phyloP scores from a whole-genome alignment of 1,140 invertebrate species.

The Hydropsyche tenuis region DNA sequence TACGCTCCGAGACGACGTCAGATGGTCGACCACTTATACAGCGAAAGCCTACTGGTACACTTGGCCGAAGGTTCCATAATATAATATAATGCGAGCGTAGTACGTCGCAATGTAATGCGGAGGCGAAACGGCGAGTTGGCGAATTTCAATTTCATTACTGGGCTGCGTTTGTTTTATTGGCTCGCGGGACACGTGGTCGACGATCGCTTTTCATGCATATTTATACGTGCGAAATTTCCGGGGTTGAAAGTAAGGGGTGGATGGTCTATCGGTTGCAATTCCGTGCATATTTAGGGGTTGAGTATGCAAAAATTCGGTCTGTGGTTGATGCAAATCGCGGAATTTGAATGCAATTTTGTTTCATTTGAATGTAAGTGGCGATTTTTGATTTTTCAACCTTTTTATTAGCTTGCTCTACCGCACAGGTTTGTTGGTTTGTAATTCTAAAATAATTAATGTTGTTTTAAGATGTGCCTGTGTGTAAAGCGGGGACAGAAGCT shows the following conservation, averaged over 20 bases:
- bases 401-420: neutral
- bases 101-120: neutral
- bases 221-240: neutral
- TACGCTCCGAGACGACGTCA: no score
- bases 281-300: neutral
- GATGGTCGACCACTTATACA: neutral
- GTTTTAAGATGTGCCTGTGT: slow-evolving; percentile 42
- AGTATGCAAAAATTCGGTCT: neutral
- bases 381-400: no score
- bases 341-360: no score
- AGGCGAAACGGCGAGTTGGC: neutral
- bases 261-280: neutral
- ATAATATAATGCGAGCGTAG: no score
- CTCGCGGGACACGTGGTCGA: slow-evolving; percentile 10
- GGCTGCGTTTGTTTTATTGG: slow-evolving; percentile 26
- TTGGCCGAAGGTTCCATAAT: slow-evolving; percentile 1
- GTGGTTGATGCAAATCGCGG: neutral
- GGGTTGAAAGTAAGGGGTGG: neutral
- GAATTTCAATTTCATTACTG: slow-evolving; percentile 28
- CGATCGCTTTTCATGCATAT: slow-evolving; percentile 3
- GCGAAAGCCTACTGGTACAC: neutral
- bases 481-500: slow-evolving; percentile 29
- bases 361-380: no score
- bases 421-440: no score
- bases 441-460: neutral